A percentile compares a stretch with the other conserved stretches of the same genome.
Conservation (phyloP, 1,140 invertebrate genomes). For the Trichoplusia ni region DNA sequence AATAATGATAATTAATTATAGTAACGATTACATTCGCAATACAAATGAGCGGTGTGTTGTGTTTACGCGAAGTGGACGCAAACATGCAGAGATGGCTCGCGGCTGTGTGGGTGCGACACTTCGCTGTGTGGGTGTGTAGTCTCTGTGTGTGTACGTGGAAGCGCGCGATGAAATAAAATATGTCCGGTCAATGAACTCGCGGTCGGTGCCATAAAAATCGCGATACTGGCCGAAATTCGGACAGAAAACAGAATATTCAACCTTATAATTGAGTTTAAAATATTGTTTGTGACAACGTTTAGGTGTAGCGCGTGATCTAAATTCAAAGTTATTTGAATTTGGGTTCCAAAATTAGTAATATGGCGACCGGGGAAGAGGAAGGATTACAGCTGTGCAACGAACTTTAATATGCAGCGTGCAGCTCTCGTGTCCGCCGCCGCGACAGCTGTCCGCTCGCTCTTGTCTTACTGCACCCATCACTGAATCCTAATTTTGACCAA, state of each 20-base stretch:
- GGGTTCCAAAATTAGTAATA: slow-evolving; percentile 33
- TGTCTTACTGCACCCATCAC: slow-evolving; percentile 35
- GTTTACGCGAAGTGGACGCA: slow-evolving; percentile 75
- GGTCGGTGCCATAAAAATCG: slow-evolving; percentile 80
- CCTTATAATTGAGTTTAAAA: slow-evolving; percentile 21
- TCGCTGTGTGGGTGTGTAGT: slow-evolving; percentile 44
- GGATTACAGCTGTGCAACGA: slow-evolving; percentile 58
- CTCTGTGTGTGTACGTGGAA: slow-evolving; percentile 77
- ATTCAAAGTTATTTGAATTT: slow-evolving; percentile 20
- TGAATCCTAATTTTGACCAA: slow-evolving; percentile 29
- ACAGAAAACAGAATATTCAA: slow-evolving; percentile 48
- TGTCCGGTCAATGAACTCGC: slow-evolving; percentile 79
- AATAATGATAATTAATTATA: slow-evolving; percentile 61
- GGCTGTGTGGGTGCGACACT: slow-evolving; percentile 58
- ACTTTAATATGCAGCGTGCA: slow-evolving; percentile 59
- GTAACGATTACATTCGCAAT: slow-evolving; percentile 65
- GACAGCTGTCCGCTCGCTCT: slow-evolving; percentile 44
- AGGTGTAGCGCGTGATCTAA: slow-evolving; percentile 3
- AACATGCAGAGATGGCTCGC: slow-evolving; percentile 68
- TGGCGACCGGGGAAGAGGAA: slow-evolving; percentile 47
- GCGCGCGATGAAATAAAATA: slow-evolving; percentile 81
- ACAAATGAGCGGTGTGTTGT: slow-evolving; percentile 66
- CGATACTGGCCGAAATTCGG: slow-evolving; percentile 78
- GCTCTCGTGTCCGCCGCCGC: slow-evolving; percentile 42
- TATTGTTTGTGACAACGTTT: not conserved